Percentiles rank a stretch among this genome's conserved stretches.
phyloP scores from a whole-genome alignment of 2,113 vertebrate species.

The Callipepla squamata region DNA sequence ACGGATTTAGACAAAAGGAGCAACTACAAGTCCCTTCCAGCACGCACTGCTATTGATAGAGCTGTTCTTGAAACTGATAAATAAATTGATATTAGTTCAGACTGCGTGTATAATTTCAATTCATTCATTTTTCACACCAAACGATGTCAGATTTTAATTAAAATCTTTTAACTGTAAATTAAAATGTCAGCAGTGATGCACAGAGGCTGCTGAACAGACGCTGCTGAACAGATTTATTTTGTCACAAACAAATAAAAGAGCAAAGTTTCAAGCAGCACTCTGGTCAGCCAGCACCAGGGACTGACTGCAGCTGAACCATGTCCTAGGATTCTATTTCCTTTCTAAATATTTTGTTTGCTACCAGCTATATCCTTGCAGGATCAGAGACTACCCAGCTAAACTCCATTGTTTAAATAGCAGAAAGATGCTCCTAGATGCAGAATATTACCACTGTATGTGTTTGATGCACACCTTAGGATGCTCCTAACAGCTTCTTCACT shows the following conservation, averaged over 20 bases:
- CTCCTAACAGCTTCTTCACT: neutral
- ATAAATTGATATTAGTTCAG: neutral
- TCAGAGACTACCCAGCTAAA: neutral
- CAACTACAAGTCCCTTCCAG: neutral
- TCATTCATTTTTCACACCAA: conserved; percentile 51
- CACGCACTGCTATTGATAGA: neutral
- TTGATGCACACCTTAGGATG: neutral
- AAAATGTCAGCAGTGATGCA: conserved; percentile 52
- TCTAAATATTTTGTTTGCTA: neutral
- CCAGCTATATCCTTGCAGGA: neutral
- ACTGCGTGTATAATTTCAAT: neutral
- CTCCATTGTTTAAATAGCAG: neutral
- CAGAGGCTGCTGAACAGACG: conserved; percentile 18
- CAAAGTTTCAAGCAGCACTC: neutral
- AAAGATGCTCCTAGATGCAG: neutral
- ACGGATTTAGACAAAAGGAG: neutral
- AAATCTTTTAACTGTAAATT: conserved; percentile 65
- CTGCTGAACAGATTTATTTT: conserved; percentile 22
- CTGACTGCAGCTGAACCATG: neutral
- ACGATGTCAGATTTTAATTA: conserved; percentile 62
- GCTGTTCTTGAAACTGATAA: neutral
- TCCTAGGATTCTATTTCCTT: neutral
- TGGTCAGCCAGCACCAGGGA: neutral
- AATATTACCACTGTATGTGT: accelerated
- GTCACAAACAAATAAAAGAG: neutral